phyloP scores from a whole-genome alignment of 2,797 vertebrate species.

The Kryptopterus vitreolus region DNA sequence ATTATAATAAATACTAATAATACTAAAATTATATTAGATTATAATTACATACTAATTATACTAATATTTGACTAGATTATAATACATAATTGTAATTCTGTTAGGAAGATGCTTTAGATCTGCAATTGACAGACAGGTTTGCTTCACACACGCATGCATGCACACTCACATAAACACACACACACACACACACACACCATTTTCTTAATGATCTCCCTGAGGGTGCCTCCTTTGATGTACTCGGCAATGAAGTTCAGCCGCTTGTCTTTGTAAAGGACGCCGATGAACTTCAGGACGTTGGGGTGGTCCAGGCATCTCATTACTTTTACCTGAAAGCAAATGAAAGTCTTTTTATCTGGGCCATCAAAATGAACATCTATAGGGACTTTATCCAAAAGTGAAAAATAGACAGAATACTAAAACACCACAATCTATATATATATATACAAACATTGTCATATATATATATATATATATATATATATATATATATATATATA shows the following conservation, averaged over 20 bases:
- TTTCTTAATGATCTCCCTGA: constrained; percentile 90
- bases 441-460: too few relatives aligned
- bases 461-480: too few relatives aligned
- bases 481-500: neutral
- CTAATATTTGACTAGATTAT: too few relatives aligned
- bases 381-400: neutral
- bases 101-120: too few relatives aligned
- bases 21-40: too few relatives aligned
- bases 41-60: too few relatives aligned
- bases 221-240: constrained; percentile 95
- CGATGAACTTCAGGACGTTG: constrained; percentile 94
- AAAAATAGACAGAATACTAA: neutral
- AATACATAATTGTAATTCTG: too few relatives aligned
- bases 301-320: constrained; percentile 97
- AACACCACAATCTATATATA: neutral
- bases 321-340: constrained; percentile 86
- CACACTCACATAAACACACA: too few relatives aligned
- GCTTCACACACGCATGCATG: neutral
- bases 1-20: too few relatives aligned
- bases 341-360: neutral
- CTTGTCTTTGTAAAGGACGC: constrained; percentile 97
- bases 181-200: constrained; percentile 78
- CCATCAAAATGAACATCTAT: neutral
- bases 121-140: too few relatives aligned
- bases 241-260: constrained; percentile 96